Evolutionary conservation across 35 echinoderm and acorn worm genomes (phyloP), one percentile per base, ranked within the genome.

Genomic region (Lytechinus variegatus): DNA sequence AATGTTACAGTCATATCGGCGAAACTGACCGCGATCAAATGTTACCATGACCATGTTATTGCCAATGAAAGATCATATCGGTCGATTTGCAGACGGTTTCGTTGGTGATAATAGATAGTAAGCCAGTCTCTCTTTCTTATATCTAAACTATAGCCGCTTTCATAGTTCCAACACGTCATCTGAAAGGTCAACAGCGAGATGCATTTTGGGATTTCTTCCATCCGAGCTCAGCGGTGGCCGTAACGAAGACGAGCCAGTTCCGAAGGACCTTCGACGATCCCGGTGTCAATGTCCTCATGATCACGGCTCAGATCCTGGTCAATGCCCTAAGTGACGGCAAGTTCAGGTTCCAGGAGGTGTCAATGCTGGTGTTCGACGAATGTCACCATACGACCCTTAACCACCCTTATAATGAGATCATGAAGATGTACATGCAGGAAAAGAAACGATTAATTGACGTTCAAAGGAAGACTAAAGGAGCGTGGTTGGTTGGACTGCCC

Each of bases 391-490:
- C 97, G 66, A 96, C 93, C 11, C 95, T 60, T 14, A 86, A 87
- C 8, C 97, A 97, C 96, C 95, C 97, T 28, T 97, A 97, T 86
- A 97, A 97, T 87, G 94, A 86, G 24, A 97, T 97, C 9, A 97
- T 97, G 97, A 57, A 91, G 29, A 27, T 21, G 56, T 97, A 97
- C 44, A 54, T 97, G 56, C 52, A 56, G 21, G 93, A 94, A 52
- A 97, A 97, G 61, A 97, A 55, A 66, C 89, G 89, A 53, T 54
- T 55, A 5, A 54, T 93, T 54, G 52, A 54, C 8, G n/a, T 10
- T 29, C 10, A 93, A 6, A 93, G 27, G 92, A 54, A 54, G 52
- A 90, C 28, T 1, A 90, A 16, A 29, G 92, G 92, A 27, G 27
- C 53, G 5, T 93, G 92, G 92, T 54, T 93, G 29, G 56, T 96